Evolutionary conservation across 2,888 invertebrate genomes (phyloP).

Genomic region (Acleris cristana): DNA sequence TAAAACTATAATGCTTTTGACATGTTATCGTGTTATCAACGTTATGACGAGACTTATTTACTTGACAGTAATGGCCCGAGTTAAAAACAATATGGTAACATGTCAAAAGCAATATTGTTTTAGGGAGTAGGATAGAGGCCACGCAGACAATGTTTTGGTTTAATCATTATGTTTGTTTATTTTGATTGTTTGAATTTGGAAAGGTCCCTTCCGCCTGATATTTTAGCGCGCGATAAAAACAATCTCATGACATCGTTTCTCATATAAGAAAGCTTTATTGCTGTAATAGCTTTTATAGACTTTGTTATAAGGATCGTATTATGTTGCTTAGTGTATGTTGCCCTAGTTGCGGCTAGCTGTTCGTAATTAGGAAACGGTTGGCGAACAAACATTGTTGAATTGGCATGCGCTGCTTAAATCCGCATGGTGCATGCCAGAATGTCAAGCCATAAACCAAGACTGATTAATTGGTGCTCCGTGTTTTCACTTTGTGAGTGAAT

Average conservation of each 20-base stretch:
- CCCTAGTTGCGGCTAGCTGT: not conserved
- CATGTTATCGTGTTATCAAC: too few species aligned
- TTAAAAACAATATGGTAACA: too few species aligned
- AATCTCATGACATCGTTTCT: not conserved
- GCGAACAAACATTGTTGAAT: slow-evolving; percentile 44
- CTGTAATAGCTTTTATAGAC: not conserved
- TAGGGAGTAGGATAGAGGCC: too few species aligned
- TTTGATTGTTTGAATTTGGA: not conserved
- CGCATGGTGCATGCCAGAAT: slow-evolving; percentile 41
- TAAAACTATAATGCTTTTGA: too few species aligned
- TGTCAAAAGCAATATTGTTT: too few species aligned
- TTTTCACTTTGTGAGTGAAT: slow-evolving; percentile 25
- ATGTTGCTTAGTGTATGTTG: not conserved
- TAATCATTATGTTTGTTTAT: slow-evolving; percentile 4
- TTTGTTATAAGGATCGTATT: not conserved
- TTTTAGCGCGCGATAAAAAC: slow-evolving; percentile 9
- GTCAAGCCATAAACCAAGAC: slow-evolving; percentile 14
- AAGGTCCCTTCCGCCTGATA: slow-evolving; percentile 6
- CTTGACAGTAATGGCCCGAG: too few species aligned
- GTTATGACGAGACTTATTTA: too few species aligned
- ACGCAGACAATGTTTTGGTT: slow-evolving; percentile 13
- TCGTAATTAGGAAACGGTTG: slow-evolving; percentile 41
- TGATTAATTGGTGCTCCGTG: slow-evolving; percentile 26
- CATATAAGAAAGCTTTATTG: not conserved
- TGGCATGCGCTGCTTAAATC: slow-evolving; percentile 42